phyloP scores from a whole-genome alignment of 2,797 vertebrate species.

The Dryobates pubescens region DNA sequence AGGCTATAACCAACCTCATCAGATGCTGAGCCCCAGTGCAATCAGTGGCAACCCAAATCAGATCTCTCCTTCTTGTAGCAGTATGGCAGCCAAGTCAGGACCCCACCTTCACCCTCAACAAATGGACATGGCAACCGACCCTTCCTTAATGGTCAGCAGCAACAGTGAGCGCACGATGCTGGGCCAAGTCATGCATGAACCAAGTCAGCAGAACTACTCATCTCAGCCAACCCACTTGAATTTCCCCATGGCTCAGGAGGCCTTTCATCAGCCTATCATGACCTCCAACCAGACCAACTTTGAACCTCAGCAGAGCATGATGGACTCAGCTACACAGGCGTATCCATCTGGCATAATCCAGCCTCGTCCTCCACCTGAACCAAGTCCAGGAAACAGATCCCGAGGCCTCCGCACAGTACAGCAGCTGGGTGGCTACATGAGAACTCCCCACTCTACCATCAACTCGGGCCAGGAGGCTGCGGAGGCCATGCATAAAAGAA shows the following conservation, averaged over 20 bases:
- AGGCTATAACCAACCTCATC: constrained; percentile 81
- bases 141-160: constrained; percentile 59
- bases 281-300: constrained; percentile 80
- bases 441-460: constrained; percentile 72
- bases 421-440: constrained; percentile 78
- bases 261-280: constrained; percentile 74
- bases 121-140: constrained; percentile 50
- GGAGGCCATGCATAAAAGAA: constrained; percentile 85
- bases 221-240: constrained; percentile 73
- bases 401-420: constrained; percentile 78
- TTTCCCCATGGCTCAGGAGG: constrained; percentile 70
- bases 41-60: constrained; percentile 75
- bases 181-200: constrained; percentile 61
- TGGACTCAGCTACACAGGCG: constrained; percentile 54
- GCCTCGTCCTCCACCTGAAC: constrained; percentile 87
- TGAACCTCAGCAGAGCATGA: constrained; percentile 75
- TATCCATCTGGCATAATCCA: constrained; percentile 81
- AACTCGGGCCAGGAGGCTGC: constrained; percentile 75
- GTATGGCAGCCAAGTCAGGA: constrained; percentile 64
- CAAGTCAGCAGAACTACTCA: constrained; percentile 81
- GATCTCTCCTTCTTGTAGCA: constrained; percentile 77
- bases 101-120: constrained; percentile 73
- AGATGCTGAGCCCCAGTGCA: constrained; percentile 74
- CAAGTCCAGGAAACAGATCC: constrained; percentile 80
- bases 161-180: constrained; percentile 73